Conservation (phyloP, 2,113 vertebrate species). For the Synodontis membranacea region DNA sequence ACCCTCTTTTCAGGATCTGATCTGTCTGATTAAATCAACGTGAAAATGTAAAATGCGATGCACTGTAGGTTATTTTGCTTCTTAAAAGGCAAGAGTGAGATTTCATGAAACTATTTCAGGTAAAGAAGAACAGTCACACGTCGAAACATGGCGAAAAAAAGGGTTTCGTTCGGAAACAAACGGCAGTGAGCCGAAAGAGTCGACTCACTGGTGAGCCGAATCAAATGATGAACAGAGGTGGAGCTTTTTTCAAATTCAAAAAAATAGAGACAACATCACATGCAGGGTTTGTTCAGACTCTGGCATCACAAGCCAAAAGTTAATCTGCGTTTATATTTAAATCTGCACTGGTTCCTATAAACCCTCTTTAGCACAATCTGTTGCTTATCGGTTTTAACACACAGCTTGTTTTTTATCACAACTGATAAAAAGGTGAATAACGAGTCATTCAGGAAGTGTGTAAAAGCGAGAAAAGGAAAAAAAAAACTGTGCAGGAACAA, state of each 20-base stretch:
- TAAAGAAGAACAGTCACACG: not conserved
- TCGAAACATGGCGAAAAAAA: not conserved
- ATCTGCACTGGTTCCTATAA: not conserved
- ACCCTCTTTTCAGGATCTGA: too few relatives aligned
- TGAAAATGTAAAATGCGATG: not conserved
- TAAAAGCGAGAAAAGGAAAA: not conserved
- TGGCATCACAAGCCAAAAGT: not conserved
- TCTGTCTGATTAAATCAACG: not conserved
- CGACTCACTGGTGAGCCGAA: not conserved
- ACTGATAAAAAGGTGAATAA: not conserved
- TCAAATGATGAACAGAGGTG: not conserved
- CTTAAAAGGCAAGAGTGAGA: not conserved
- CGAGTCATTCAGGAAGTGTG: not conserved
- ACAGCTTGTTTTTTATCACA: too few relatives aligned
- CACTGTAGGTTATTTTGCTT: not conserved
- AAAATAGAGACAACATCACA: not conserved
- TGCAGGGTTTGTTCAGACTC: not conserved
- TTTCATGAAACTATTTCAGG: not conserved
- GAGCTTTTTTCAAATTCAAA: constrained; percentile 10
- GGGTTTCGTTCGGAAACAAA: not conserved
- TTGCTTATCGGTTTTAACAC: not conserved
- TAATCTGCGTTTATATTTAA: not conserved
- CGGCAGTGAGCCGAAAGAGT: not conserved
- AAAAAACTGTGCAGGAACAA: not conserved
- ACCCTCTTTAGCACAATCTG: not conserved